Base-by-base conservation (phyloP, 2,113 vertebrate genomes). In the Myrmophylax atrothorax region DNA sequence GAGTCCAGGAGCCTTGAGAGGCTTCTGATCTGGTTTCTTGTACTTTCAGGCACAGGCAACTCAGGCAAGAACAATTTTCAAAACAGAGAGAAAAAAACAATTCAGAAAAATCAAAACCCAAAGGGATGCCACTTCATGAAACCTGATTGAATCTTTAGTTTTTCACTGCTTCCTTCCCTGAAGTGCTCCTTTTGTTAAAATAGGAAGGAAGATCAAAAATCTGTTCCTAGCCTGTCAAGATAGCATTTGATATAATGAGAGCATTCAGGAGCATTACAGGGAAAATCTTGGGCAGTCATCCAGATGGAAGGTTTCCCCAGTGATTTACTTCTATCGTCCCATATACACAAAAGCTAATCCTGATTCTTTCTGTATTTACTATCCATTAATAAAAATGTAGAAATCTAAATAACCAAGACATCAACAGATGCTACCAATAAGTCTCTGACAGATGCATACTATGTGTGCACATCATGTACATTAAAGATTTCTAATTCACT, bases 191-290 rank as follows among this genome's bases (percentile, higher is more conserved):
- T 91, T 60, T 64, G 40, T 58, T 89, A 14, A 66, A 58, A 69
- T 62, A 93, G 94, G 93, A 94, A 95, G 87, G 86, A 96, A 94
- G 81, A 95, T 93, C 70, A 89, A 59, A 80, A 44, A 53, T 89
- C 67, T 91, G 89, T 68, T 91, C 37, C 29, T 89, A 95, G 70
- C 49, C 49, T 0, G 0, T 72, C 26, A 76, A 87, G 87, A 94
- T 82, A 87, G 50, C n/a, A 35, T 68, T 82, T 82, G 66, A 49
- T 73, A 58, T 35, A 87, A 66, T 38, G 55, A 66, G 49, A 79
- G 23, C 40, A 66, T 91, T 93, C 68, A 23, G 40, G 58, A 58
- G 17, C 4, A 4, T 93, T 88, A 26, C 69, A 76, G 58, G 70
- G n/a, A 58, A 50, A 49, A 78, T 76, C 28, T 82, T 82, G 50